Conservation (phyloP, 1,140 invertebrate genomes). For the Hestina assimilis region DNA sequence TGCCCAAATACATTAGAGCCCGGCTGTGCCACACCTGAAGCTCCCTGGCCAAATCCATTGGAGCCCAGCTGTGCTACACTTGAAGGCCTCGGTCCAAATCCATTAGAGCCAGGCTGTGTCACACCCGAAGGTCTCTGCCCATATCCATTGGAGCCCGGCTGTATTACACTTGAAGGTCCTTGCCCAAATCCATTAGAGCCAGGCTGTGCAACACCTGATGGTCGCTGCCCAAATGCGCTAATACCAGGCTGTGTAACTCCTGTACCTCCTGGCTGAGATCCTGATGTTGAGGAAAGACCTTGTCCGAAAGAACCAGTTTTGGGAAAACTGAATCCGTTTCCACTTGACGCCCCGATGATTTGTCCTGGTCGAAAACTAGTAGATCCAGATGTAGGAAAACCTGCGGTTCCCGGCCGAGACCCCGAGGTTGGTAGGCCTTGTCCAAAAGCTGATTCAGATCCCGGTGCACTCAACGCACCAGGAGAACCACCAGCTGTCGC, state of each 20-base stretch:
- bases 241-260: neutral
- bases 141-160: neutral
- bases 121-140: neutral
- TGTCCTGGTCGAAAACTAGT: slow-evolving; percentile 14
- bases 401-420: neutral
- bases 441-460: slow-evolving; percentile 15
- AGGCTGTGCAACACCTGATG: neutral
- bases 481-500: slow-evolving; percentile 77
- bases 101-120: neutral
- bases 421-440: slow-evolving; percentile 20
- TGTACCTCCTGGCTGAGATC: neutral
- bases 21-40: slow-evolving; percentile 6
- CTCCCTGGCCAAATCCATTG: neutral
- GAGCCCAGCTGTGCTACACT: slow-evolving; percentile 2
- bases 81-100: neutral
- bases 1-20: neutral
- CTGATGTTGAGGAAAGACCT: no score
- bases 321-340: no score
- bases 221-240: neutral
- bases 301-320: no score
- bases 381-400: slow-evolving; percentile 6
- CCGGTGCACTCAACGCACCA: slow-evolving; percentile 55
- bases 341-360: no score
- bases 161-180: neutral
- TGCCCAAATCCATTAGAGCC: neutral